phyloP scores from a whole-genome alignment of 2,113 vertebrate species.

The Ameiurus melas region DNA sequence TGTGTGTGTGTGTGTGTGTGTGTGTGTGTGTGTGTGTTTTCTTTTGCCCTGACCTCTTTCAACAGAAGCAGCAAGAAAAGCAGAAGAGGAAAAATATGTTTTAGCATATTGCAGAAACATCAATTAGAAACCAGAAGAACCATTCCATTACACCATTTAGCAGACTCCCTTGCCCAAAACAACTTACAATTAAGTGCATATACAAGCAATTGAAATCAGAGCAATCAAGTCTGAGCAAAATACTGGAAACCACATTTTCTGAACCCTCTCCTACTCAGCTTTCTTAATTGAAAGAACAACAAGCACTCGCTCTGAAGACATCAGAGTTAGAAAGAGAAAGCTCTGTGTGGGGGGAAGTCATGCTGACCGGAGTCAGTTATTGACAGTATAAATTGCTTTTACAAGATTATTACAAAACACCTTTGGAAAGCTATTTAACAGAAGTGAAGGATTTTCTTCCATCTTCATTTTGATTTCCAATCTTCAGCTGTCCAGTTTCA shows the following conservation, averaged over 20 bases:
- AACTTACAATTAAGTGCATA: slow-evolving; percentile 19
- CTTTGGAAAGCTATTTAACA: not conserved
- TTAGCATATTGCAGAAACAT: slow-evolving; percentile 10
- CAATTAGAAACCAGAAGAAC: slow-evolving; percentile 13
- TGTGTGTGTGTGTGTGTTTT: slow-evolving; percentile 11
- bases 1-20: not conserved
- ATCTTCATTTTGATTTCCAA: not conserved
- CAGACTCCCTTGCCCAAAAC: slow-evolving; percentile 2
- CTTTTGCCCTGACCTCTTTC: slow-evolving; percentile 20
- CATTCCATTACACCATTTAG: slow-evolving; percentile 19
- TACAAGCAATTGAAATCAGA: slow-evolving; percentile 27
- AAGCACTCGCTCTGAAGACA: not conserved
- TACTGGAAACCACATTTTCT: slow-evolving; percentile 5
- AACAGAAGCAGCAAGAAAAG: slow-evolving; percentile 15
- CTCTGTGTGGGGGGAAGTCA: not conserved
- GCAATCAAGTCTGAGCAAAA: not conserved
- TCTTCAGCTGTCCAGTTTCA: not conserved
- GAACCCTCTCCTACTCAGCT: not conserved
- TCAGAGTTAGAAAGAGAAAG: slow-evolving; percentile 7
- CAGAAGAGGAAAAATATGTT: not conserved
- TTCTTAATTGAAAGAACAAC: slow-evolving; percentile 11
- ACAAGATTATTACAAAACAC: not conserved
- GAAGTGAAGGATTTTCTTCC: not conserved
- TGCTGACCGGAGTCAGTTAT: not conserved
- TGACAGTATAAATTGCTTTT: not conserved